Evolutionary conservation across 1,140 invertebrate species (phyloP).

Genomic region (Bradysia coprophila): DNA sequence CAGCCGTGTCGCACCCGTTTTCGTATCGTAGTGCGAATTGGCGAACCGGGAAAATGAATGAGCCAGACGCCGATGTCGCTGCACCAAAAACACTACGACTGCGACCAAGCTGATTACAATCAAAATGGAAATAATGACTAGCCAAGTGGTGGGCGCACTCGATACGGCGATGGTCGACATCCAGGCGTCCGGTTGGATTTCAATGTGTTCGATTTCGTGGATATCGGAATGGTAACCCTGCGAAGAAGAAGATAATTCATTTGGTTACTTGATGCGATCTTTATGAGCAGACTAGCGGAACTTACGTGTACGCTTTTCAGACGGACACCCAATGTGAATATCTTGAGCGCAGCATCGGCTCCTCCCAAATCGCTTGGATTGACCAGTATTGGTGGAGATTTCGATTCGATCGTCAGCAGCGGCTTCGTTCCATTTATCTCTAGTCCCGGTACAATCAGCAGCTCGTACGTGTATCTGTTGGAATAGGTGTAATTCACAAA

Average conservation of each 20-base stretch:
- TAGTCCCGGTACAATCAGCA: background rate
- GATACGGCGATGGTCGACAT: conserved; percentile 9
- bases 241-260: background rate
- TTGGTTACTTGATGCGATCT: background rate
- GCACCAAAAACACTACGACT: conserved; percentile 40
- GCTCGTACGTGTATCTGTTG: conserved; percentile 2
- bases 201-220: conserved; percentile 4
- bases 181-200: conserved; percentile 1
- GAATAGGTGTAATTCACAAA: no score
- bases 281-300: background rate
- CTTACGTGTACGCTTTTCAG: conserved; percentile 1
- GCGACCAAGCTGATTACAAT: conserved; percentile 35
- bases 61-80: conserved; percentile 54
- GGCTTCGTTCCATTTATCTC: background rate
- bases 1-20: conserved; percentile 70
- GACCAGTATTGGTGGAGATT: conserved; percentile 3
- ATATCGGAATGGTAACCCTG: conserved; percentile 3
- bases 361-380: conserved; percentile 2
- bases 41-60: conserved; percentile 64
- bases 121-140: conserved; percentile 25
- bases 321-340: conserved; percentile 5
- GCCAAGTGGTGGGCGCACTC: conserved; percentile 18
- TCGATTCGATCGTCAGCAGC: background rate
- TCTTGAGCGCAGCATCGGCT: background rate
- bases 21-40: conserved; percentile 70